A percentile compares a stretch with the other conserved stretches of the same genome.
Evolutionary conservation across 2,888 invertebrate genomes (phyloP).

Genomic region (Tetranychus truncatus): DNA sequence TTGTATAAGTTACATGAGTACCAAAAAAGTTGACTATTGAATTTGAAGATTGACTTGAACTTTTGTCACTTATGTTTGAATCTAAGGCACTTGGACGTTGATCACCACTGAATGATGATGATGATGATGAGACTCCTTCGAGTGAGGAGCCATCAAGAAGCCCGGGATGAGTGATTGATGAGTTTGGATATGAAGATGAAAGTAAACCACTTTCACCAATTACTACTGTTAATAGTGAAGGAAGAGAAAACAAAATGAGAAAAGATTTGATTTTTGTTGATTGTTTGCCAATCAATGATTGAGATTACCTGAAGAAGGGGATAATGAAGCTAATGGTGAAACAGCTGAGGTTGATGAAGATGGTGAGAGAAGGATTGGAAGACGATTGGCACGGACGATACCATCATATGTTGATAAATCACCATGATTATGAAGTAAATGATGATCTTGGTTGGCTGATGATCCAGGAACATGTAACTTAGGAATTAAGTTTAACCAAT

Average conservation of each 20-base stretch:
- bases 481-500: constrained; percentile 48
- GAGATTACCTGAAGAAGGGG: neutral
- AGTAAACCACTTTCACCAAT: neutral
- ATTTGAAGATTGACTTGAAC: neutral
- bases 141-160: neutral
- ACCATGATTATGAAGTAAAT: constrained; percentile 20
- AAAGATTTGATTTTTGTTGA: neutral
- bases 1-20: constrained; percentile 43
- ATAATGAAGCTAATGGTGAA: neutral
- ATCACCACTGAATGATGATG: neutral
- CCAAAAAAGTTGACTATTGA: neutral
- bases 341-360: neutral
- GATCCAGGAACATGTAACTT: constrained; percentile 58
- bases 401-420: constrained; percentile 20
- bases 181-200: neutral
- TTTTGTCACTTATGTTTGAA: neutral
- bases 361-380: neutral
- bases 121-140: neutral
- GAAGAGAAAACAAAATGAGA: neutral
- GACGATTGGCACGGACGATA: constrained; percentile 13
- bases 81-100: constrained; percentile 6
- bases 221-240: neutral
- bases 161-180: neutral
- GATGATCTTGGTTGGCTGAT: constrained; percentile 36
- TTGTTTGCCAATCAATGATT: too few relatives aligned